These are phyloP conservation scores for Lagodon rhomboides DNA, from an alignment of 2,797 vertebrate species.

Conservation along the genomic window DNA sequence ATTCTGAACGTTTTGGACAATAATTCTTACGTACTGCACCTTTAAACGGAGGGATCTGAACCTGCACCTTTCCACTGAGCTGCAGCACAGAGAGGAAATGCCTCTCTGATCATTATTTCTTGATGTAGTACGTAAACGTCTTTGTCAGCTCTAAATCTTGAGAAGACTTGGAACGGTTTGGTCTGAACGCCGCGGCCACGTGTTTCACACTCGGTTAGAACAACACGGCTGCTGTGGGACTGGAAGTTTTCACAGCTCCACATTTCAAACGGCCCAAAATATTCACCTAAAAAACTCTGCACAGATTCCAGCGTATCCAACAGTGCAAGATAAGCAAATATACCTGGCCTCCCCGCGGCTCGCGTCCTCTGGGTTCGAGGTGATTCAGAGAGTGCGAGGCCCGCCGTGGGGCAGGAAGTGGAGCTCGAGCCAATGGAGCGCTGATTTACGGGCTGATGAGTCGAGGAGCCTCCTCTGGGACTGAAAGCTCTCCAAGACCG, in stretches of 20 bases:
- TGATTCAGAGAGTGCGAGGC: slow-evolving; percentile 52
- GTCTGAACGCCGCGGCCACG: slow-evolving; percentile 28
- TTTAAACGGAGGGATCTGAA: no score
- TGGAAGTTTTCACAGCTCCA: slow-evolving; percentile 29
- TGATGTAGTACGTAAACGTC: slow-evolving; percentile 22
- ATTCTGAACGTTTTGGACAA: no score
- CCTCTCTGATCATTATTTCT: slow-evolving; percentile 53
- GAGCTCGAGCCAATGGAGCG: slow-evolving; percentile 20
- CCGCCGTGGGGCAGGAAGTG: slow-evolving; percentile 45
- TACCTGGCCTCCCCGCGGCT: slow-evolving; percentile 27
- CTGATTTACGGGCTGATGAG: slow-evolving; percentile 75
- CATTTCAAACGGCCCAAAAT: slow-evolving; percentile 36
- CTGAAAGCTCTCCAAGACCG: slow-evolving; percentile 42
- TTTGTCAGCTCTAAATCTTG: slow-evolving; percentile 33
- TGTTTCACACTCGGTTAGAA: slow-evolving; percentile 37
- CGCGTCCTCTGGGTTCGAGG: neutral
- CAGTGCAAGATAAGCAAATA: slow-evolving; percentile 47
- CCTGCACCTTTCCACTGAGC: slow-evolving; percentile 27
- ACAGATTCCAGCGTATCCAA: slow-evolving; percentile 29
- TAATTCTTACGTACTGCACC: no score
- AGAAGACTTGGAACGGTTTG: slow-evolving; percentile 45
- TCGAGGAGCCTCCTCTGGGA: slow-evolving; percentile 51
- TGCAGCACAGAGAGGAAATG: slow-evolving; percentile 33
- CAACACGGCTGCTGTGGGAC: neutral
- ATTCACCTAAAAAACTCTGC: slow-evolving; percentile 21